Conservation (phyloP, 2,797 vertebrate genomes). For the Merluccius polli region DNA sequence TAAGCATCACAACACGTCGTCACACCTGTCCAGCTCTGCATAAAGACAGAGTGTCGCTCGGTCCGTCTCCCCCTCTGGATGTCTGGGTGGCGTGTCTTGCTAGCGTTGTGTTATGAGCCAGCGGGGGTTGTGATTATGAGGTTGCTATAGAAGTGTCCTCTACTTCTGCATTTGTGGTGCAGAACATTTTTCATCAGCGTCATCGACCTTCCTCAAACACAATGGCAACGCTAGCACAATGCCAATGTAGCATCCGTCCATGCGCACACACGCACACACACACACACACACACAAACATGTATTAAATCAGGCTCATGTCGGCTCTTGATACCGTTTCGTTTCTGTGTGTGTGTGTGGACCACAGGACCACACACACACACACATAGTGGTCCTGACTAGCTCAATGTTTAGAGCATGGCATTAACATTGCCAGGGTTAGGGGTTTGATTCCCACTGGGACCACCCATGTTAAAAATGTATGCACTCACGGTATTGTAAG, state of each 20-base stretch:
- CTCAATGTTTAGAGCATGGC: too few relatives aligned
- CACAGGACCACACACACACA: neutral
- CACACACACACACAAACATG: constrained; percentile 14
- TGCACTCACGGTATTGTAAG: too few relatives aligned
- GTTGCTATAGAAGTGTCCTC: constrained; percentile 18
- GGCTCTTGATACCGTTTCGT: neutral
- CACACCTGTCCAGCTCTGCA: neutral
- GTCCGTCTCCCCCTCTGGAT: neutral
- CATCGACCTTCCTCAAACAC: constrained; percentile 53
- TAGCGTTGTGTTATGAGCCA: constrained; percentile 4
- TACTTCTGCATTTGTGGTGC: constrained; percentile 19
- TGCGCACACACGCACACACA: constrained; percentile 7
- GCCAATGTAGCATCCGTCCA: constrained; percentile 14
- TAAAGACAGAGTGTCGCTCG: neutral
- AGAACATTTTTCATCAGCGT: constrained; percentile 51
- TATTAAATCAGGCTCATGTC: neutral
- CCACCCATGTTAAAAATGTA: too few relatives aligned
- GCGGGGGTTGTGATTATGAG: neutral
- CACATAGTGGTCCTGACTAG: too few relatives aligned
- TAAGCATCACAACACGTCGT: constrained; percentile 41
- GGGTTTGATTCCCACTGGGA: too few relatives aligned
- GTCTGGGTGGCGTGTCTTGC: neutral
- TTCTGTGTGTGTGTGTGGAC: neutral
- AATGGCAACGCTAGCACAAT: constrained; percentile 26
- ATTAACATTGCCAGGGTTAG: too few relatives aligned